A percentile compares a stretch with the other conserved stretches of the same genome.
These are phyloP conservation scores for Germaria angustata DNA, from an alignment of 2,888 invertebrate genomes.

Conservation along the genomic window DNA sequence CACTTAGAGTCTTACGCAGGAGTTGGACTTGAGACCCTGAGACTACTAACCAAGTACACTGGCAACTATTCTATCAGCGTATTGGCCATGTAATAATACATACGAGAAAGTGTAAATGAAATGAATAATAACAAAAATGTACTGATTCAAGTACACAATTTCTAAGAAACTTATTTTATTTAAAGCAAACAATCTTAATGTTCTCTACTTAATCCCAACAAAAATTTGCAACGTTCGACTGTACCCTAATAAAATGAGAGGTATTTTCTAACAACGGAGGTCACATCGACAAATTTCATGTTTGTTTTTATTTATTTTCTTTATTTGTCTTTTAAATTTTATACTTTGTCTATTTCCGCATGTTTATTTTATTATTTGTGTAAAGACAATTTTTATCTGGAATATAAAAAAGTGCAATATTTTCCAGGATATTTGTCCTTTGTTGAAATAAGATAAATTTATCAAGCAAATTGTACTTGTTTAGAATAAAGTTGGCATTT, in stretches of 20 bases:
- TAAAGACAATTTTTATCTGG: constrained; percentile 50
- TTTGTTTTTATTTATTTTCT: constrained; percentile 11
- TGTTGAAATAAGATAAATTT: constrained; percentile 50
- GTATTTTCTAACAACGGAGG: constrained; percentile 43
- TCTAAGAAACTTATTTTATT: too few species aligned
- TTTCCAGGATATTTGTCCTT: constrained; percentile 49
- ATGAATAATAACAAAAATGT: too few species aligned
- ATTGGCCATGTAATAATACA: too few species aligned
- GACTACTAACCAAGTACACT: too few species aligned
- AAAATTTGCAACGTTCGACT: too few species aligned
- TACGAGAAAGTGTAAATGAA: too few species aligned
- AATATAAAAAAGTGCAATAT: constrained; percentile 24
- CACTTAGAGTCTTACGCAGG: too few species aligned
- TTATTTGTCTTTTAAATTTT: background rate
- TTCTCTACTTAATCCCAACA: too few species aligned
- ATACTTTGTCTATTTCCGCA: constrained; percentile 55
- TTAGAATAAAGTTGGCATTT: background rate
- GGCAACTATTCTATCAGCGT: too few species aligned
- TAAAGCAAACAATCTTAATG: too few species aligned
- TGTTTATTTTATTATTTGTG: constrained; percentile 54
- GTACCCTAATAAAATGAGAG: constrained; percentile 5
- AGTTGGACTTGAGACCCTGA: too few species aligned
- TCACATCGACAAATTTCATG: constrained; percentile 58
- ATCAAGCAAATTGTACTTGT: constrained; percentile 9
- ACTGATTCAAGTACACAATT: too few species aligned